Base-by-base conservation (phyloP, 1,140 invertebrate genomes). In the Magallana gigas region DNA sequence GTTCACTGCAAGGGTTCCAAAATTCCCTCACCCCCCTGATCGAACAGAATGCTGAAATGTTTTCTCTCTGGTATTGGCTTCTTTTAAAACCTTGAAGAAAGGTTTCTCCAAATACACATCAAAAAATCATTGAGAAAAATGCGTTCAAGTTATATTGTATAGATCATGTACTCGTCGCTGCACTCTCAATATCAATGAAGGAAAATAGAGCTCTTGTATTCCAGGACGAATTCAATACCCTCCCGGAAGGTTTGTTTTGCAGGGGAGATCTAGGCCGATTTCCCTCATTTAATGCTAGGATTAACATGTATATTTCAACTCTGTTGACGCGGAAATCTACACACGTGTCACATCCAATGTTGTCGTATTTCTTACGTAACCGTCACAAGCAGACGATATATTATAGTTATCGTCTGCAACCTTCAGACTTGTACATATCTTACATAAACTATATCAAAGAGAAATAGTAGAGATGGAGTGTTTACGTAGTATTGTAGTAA, bases 1-100 rank as follows among this genome's bases (percentile, higher is more conserved):
- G 23, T 29, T 76, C 68, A 76, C 68, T 76, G 68, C 68, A 76
- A 29, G 68, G 68, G 68, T 76, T 76, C 68, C 12, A 29, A 29
- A 36, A 76, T 4, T 12, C 12, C 3, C 6, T 18, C 23, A 48
- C 36, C 68, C 68, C 64, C 68, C 23, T 76, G 68, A 9, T 76
- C 23, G 23, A 23, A 1, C 11, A 29, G 68, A 76, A 76, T 76
- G 8, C 23, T 23, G 9, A 12, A 76, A 18, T 29, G 23, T 76
- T 23, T 8, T 71, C 11, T 48, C 68, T 12, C 4, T 76, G 6
- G 11, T 36, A 9, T 76, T 48, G 36, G 36, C 36, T 48, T 48
- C 36, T 48, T 48, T 48, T 48, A 48, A 48, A 8, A 18, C 68
- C 68, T 76, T 76, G 68, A 76, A 76, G 68, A 76, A 76, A 12